Evolutionary conservation across 2,113 vertebrate genomes (phyloP).

Genomic region (Pachycephala philippinensis): DNA sequence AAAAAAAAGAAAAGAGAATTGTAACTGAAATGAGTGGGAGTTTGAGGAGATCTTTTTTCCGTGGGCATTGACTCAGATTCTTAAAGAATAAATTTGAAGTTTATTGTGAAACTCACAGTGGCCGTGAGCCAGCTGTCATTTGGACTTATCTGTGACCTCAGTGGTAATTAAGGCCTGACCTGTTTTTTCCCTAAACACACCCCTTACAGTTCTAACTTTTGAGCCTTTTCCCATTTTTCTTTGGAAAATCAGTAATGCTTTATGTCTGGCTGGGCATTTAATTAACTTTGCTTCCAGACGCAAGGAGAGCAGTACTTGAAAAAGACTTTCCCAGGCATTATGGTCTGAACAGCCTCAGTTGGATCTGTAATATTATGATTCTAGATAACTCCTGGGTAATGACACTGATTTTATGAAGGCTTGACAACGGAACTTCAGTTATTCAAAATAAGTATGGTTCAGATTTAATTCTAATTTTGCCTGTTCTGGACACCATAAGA

Average conservation of each 20-base stretch:
- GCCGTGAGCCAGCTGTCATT: not conserved
- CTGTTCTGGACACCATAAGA: not conserved
- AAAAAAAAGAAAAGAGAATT: too few species aligned
- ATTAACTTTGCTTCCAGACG: constrained; percentile 3
- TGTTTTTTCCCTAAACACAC: not conserved
- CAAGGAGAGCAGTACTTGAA: not conserved
- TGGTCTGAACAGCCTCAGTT: not conserved
- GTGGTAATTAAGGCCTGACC: constrained; percentile 3
- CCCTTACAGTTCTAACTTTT: not conserved
- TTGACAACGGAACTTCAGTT: not conserved
- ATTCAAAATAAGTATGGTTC: not conserved
- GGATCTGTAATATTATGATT: not conserved
- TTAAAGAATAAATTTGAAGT: not conserved
- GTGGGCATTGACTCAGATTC: not conserved
- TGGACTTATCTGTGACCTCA: not conserved
- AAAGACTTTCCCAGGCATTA: not conserved
- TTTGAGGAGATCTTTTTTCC: not conserved
- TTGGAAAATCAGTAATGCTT: not conserved
- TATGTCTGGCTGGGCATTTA: not conserved
- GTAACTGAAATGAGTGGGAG: not conserved
- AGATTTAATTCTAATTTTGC: not conserved
- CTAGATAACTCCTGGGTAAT: not conserved
- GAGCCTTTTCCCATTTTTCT: constrained; percentile 20
- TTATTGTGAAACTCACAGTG: not conserved
- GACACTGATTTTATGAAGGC: not conserved